Evolutionary conservation across 2,797 vertebrate species (phyloP).

Genomic region (Sparidentex hasta): DNA sequence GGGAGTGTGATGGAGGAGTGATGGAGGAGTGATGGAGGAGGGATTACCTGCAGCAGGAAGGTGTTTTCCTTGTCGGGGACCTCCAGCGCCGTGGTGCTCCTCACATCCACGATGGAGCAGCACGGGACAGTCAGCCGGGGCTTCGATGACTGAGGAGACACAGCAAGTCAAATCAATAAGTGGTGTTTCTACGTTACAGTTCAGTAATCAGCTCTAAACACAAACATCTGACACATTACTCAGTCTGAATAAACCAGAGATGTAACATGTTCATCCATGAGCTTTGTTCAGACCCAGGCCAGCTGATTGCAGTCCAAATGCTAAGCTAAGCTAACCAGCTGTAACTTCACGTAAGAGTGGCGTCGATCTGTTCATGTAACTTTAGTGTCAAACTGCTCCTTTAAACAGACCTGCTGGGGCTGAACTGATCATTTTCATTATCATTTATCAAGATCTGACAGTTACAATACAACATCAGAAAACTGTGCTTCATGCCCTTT

Average conservation of each 20-base stretch:
- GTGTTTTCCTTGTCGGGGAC: slow-evolving; percentile 95
- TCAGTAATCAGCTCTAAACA: neutral
- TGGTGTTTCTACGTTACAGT: neutral
- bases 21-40: neutral
- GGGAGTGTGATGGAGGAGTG: too few species aligned
- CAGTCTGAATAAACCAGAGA: too few species aligned
- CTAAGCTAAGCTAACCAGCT: too few species aligned
- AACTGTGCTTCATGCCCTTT: neutral
- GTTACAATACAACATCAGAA: neutral
- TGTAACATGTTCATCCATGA: too few species aligned
- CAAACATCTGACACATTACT: too few species aligned
- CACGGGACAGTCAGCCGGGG: slow-evolving; percentile 90
- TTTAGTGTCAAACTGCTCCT: neutral
- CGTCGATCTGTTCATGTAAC: neutral
- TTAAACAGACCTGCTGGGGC: neutral
- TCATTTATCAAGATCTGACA: too few species aligned
- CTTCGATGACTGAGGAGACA: slow-evolving; percentile 86
- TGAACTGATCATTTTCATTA: neutral
- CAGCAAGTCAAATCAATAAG: neutral
- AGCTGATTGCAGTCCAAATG: neutral
- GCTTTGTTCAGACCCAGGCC: neutral
- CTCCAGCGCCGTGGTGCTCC: slow-evolving; percentile 92
- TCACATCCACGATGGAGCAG: slow-evolving; percentile 89
- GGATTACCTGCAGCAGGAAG: slow-evolving; percentile 90
- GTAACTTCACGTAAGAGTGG: too few species aligned